A percentile compares a stretch with the other conserved stretches of the same genome.
Evolutionary conservation across 2,888 invertebrate species (phyloP).

Genomic region (Achlya flavicornis): DNA sequence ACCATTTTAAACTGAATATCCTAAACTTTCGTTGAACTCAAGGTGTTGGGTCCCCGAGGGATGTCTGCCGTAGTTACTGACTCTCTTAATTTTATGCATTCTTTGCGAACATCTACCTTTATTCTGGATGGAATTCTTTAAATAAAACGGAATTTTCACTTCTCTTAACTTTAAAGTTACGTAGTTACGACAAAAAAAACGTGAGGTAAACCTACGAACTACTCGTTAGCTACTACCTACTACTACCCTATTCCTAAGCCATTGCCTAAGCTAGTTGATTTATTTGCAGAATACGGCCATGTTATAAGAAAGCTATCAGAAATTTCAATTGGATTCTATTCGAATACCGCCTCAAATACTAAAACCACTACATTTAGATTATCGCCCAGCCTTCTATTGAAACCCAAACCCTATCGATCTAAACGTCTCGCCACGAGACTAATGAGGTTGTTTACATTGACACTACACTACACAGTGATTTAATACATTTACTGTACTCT

Average conservation of each 20-base stretch:
- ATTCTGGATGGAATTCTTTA: not conserved
- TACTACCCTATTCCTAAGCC: too few species aligned
- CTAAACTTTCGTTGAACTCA: not conserved
- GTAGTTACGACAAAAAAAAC: too few species aligned
- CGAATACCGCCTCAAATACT: not conserved
- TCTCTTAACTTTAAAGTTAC: not conserved
- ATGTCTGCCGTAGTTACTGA: not conserved
- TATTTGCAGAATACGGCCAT: too few species aligned
- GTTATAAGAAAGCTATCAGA: too few species aligned
- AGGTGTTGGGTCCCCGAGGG: not conserved
- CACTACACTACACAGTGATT: not conserved
- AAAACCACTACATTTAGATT: not conserved
- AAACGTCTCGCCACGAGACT: not conserved
- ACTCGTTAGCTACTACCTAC: too few species aligned
- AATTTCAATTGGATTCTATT: not conserved
- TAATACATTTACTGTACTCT: not conserved
- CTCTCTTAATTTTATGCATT: not conserved
- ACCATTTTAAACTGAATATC: too few species aligned
- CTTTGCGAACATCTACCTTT: not conserved
- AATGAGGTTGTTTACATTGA: constrained; percentile 1
- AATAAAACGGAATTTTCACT: not conserved
- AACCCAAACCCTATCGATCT: not conserved
- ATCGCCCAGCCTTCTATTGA: not conserved
- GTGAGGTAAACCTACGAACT: too few species aligned
- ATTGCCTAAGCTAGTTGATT: too few species aligned